Base-by-base conservation (phyloP, 2,888 invertebrate genomes). In the Amiota communis region DNA sequence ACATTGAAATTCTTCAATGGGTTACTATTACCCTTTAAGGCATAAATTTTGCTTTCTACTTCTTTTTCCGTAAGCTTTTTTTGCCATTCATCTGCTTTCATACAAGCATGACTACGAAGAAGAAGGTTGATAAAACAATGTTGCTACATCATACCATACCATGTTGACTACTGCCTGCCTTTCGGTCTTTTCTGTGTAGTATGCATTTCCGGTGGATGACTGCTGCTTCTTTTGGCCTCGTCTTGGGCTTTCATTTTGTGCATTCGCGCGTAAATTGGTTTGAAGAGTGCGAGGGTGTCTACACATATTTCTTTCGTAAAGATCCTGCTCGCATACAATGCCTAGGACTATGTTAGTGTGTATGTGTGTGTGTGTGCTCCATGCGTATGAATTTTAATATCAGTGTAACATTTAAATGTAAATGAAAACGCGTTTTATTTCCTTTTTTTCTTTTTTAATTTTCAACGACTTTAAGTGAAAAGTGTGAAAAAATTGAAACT, bases 381-480 rank as follows among this genome's bases (percentile, higher is more conserved):
- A 36, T 74, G 8, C 75, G 73, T 77, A 75, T 78, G 72, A 57
- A 70, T 74, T 74, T 76, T 70, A 74, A 78, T 79, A 74, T 78
- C 74, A 69, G 68, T 68, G 74, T 36, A 36, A 36, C 76, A 74
- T 70, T 79, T 78, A 73, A 71, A 77, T 73, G 69, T 80, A 76
- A 78, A 79, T 79, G 73, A 78, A 80, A 70, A 70, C 15, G 15
- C 8, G 8, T 53, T 11, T n/a, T n/a, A n/a, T 12, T 53, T 15
- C n/a, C 1, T 12, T 53, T 53, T 53, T 53, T 53, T 53, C 61
- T 61, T 61, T 49, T 48, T 17, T 20, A 1, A n/a, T 53, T 15
- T 53, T 36, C 36, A 53, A 53, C 6, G 15, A 53, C 12, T 53
- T 53, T 53, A 53, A 53, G 53, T 15, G 53, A 12, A 10, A 53